A percentile compares a stretch with the other conserved stretches of the same genome.
phyloP scores from a whole-genome alignment of 2,797 vertebrate genomes.

The Phylloscopus collybita region DNA sequence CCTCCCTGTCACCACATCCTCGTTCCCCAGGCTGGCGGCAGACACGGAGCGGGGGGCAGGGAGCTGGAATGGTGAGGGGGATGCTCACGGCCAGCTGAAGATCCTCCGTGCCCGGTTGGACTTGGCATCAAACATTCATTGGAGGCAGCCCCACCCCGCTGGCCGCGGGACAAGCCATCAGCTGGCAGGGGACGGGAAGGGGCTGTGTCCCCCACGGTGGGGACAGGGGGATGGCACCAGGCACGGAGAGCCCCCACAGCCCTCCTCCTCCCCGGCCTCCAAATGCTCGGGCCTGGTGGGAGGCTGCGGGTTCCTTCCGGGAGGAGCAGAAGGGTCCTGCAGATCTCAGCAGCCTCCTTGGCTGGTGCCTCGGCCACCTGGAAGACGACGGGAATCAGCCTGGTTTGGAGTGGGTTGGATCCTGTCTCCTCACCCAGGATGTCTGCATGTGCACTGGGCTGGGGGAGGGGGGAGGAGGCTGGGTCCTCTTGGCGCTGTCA shows the following conservation, averaged over 20 bases:
- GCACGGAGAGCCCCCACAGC: rapidly evolving
- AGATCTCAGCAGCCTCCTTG: conserved; percentile 40
- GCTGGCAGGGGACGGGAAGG: neutral
- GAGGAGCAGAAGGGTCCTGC: conserved; percentile 26
- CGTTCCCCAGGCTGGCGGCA: neutral
- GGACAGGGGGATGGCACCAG: neutral
- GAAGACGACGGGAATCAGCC: rapidly evolving
- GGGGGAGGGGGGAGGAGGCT: rapidly evolving
- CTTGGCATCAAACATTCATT: neutral
- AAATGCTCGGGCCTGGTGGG: neutral
- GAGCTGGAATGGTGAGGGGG: neutral
- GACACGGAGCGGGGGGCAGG: rapidly evolving
- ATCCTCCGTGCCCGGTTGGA: rapidly evolving
- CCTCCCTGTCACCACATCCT: neutral
- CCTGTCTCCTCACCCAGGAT: neutral
- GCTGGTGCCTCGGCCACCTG: conserved; percentile 28
- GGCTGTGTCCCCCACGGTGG: rapidly evolving
- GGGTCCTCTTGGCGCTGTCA: neutral
- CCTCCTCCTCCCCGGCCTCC: neutral
- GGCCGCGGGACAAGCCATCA: neutral
- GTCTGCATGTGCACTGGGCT: rapidly evolving
- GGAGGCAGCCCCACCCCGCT: neutral
- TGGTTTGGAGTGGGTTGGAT: neutral
- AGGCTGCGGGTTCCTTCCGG: neutral
- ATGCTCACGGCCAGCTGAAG: neutral